phyloP scores from a whole-genome alignment of 2,113 vertebrate species.

The Tragelaphus imberbis region DNA sequence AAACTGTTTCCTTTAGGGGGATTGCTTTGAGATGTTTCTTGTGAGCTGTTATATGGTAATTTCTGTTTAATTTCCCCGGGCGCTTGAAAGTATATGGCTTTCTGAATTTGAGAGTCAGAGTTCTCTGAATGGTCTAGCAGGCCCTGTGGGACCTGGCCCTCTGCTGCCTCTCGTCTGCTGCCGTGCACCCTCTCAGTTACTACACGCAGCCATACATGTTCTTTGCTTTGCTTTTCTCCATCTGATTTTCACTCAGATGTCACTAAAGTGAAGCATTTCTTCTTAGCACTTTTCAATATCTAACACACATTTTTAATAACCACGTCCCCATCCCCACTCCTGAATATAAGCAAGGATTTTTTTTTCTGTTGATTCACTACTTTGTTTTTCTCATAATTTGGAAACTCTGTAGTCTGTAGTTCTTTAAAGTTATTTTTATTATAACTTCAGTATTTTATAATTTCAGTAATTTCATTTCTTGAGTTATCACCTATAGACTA shows the following conservation, averaged over 20 bases:
- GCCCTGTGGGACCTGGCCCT: not conserved
- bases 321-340: too few relatives aligned
- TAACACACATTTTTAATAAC: not conserved
- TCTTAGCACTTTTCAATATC: not conserved
- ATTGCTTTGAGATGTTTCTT: not conserved
- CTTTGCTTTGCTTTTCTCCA: not conserved
- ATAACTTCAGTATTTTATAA: not conserved
- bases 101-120: not conserved
- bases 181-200: not conserved
- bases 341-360: not conserved
- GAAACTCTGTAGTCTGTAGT: not conserved
- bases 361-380: not conserved
- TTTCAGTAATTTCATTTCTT: not conserved
- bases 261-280: not conserved
- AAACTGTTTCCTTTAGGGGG: not conserved
- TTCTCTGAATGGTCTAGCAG: not conserved
- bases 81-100: not conserved
- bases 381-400: not conserved
- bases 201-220: not conserved
- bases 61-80: not conserved
- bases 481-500: not conserved
- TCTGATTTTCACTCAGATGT: not conserved
- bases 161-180: not conserved
- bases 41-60: not conserved
- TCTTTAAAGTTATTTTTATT: not conserved